Percentiles rank a stretch among this genome's conserved stretches.
Conservation (phyloP, 2,113 vertebrate genomes). For the Scolopax mira region DNA sequence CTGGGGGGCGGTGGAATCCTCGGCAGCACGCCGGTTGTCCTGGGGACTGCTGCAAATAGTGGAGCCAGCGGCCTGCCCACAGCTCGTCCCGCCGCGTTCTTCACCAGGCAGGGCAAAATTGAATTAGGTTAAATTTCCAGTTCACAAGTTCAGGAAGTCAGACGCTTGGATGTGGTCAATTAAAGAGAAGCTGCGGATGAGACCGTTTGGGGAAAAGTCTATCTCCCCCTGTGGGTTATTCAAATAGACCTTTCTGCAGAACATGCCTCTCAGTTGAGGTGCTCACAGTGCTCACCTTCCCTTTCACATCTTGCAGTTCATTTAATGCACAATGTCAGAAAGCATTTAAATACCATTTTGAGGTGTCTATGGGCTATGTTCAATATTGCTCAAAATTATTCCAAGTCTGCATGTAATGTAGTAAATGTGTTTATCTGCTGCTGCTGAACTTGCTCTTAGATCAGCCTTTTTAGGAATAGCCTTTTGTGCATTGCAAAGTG, state of each 20-base stretch:
- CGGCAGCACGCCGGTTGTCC: neutral
- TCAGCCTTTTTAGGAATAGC: neutral
- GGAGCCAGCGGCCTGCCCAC: neutral
- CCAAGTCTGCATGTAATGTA: neutral
- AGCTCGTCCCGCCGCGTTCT: neutral
- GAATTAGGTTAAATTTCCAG: conserved; percentile 6
- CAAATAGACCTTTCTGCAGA: neutral
- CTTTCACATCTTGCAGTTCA: neutral
- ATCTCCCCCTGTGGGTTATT: neutral
- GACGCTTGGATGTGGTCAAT: neutral
- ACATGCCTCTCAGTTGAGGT: rapidly evolving
- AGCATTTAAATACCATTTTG: neutral
- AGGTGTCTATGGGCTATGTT: neutral
- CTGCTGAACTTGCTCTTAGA: neutral
- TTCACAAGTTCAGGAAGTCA: conserved; percentile 2
- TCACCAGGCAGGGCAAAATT: neutral
- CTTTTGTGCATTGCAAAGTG: neutral
- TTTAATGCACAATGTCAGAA: neutral
- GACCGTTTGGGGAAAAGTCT: neutral
- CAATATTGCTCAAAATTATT: neutral
- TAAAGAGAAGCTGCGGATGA: neutral
- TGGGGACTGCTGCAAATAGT: neutral
- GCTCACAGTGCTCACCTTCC: neutral
- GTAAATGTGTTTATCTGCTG: neutral
- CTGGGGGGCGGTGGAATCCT: neutral